Conservation (phyloP, 2,113 vertebrate genomes). For the Halichoeres trimaculatus region DNA sequence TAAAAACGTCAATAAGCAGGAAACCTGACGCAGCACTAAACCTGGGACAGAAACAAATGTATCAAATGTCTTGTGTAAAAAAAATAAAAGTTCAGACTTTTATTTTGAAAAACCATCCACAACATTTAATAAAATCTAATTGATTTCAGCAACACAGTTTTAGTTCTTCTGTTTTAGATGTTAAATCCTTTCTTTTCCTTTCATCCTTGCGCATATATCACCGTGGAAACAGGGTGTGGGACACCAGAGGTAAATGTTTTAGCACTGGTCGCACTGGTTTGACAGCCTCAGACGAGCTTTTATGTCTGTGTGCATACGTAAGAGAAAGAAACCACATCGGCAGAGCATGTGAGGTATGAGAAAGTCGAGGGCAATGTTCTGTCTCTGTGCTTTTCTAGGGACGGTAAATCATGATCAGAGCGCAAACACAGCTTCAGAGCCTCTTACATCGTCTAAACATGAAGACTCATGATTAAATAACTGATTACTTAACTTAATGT, state of each 20-base stretch:
- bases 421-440: no score
- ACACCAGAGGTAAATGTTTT: conserved; percentile 23
- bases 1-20: conserved; percentile 13
- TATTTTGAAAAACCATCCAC: no score
- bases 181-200: no score
- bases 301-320: background rate
- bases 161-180: no score
- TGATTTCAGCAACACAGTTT: no score
- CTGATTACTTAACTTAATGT: no score
- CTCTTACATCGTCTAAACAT: background rate
- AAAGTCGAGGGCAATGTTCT: background rate
- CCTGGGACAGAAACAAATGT: background rate
- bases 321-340: conserved; percentile 2
- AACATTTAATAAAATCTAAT: no score
- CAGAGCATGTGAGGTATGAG: background rate
- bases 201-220: background rate
- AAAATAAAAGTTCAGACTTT: no score
- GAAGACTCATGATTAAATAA: no score
- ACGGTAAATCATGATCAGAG: background rate
- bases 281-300: background rate
- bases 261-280: conserved; percentile 64
- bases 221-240: conserved; percentile 20
- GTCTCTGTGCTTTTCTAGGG: background rate
- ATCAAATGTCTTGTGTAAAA: no score
- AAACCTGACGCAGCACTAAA: conserved; percentile 13